Conservation (phyloP, 64 coral and sea anemone species). For the Trachythela sp. region DNA sequence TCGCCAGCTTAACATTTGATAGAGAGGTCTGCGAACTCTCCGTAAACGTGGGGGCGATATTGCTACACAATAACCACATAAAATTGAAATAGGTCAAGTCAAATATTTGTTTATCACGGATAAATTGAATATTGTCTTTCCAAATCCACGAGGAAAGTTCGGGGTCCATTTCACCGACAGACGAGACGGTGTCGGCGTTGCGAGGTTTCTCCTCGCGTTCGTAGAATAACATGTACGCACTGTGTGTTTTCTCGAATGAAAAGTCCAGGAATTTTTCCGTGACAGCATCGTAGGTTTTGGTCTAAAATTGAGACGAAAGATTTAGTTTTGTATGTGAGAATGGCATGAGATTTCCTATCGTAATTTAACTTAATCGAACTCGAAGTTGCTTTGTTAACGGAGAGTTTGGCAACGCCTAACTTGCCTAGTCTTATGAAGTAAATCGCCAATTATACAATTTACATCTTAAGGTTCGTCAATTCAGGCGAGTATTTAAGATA, state of each 20-base stretch:
- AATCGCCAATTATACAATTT: no score
- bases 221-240: slow-evolving; percentile 98
- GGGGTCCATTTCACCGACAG: slow-evolving; percentile 40
- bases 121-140: slow-evolving; percentile 95
- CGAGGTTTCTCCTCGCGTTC: slow-evolving; percentile 64
- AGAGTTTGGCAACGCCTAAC: no score
- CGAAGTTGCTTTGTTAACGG: no score
- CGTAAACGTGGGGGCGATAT: slow-evolving; percentile 62
- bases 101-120: slow-evolving; percentile 95
- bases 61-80: slow-evolving; percentile 88
- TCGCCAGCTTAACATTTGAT: slow-evolving; percentile 84
- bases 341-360: neutral
- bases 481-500: no score
- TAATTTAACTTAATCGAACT: no score
- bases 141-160: slow-evolving; percentile 90
- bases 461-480: no score
- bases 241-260: slow-evolving; percentile 98
- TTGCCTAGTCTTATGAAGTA: no score
- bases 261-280: slow-evolving; percentile 99
- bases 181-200: slow-evolving; percentile 18
- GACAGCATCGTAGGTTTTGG: slow-evolving; percentile 93
- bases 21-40: slow-evolving; percentile 52
- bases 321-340: neutral
- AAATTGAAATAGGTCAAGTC: slow-evolving; percentile 99
- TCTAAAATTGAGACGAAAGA: slow-evolving; percentile 36